Evolutionary conservation across 2,113 vertebrate species (phyloP), one percentile per base, ranked within the genome.

Genomic region (Forbesichthys agassizii): DNA sequence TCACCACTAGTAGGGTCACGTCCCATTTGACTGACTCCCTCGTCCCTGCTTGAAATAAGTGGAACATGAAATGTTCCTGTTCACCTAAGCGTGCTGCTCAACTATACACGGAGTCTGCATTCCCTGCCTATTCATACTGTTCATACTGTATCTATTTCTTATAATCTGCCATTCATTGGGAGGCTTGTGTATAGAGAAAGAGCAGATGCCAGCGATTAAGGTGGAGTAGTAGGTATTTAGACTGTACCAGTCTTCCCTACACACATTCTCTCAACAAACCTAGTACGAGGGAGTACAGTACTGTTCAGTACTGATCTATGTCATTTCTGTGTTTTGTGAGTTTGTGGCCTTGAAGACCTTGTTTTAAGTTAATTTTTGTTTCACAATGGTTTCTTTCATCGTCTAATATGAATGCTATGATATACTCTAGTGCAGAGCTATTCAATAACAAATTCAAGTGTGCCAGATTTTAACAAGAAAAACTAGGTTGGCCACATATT

Each of bases 181-280:
- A n/a, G 1, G 11, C 8, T 20, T 62, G 36, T 53, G 58, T 64
- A 70, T 73, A 68, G 68, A 55, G 62, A 20, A 5, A 42, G 48
- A 64, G 46, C 66, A 55, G 68, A 69, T 74, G 9, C 11, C 16
- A 42, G 51, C 0, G 8, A 58, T n/a, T 61, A 18, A 64, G 86
- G 77, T 10, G 70, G n/a, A 70, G 77, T 69, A 16, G 54, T 54
- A 54, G 51, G 60, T 56, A 53, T 51, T 55, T 74, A 14, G 27
- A 62, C 66, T 54, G 70, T 85, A 77, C 82, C 79, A 85, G 77
- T 64, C 60, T 0, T 36, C 42, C 60, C 16, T 42, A 7, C 36
- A 42, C 36, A 42, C 27, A 27, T 27, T 27, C 7, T 42, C 7
- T 8, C 36, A 74, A 57, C 68, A 48, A 11, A 42, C 8, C 59